These are phyloP conservation scores for Campaea margaritaria DNA, from an alignment of 2,888 invertebrate species.

Conservation along the genomic window DNA sequence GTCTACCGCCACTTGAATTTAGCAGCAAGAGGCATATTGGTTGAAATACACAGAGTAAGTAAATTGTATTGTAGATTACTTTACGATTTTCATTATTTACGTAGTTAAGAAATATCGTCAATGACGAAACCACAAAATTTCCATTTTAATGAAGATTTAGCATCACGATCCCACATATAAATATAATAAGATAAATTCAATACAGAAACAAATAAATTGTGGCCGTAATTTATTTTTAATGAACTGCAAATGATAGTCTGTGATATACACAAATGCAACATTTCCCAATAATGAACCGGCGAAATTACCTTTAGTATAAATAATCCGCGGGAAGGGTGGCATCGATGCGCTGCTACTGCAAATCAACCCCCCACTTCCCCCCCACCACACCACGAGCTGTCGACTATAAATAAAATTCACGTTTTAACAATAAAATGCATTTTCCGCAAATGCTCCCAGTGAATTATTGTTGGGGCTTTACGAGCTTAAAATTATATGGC, in stretches of 20 bases:
- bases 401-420: slow-evolving; percentile 85
- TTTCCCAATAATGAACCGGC: slow-evolving; percentile 83
- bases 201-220: slow-evolving; percentile 38
- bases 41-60: no score
- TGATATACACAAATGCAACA: slow-evolving; percentile 81
- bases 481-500: slow-evolving; percentile 85
- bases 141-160: not conserved
- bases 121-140: not conserved
- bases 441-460: slow-evolving; percentile 84
- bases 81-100: no score
- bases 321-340: slow-evolving; percentile 83
- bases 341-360: slow-evolving; percentile 81
- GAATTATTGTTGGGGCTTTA: slow-evolving; percentile 83
- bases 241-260: slow-evolving; percentile 78
- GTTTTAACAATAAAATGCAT: slow-evolving; percentile 86
- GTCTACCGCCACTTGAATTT: no score
- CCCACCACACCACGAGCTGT: slow-evolving; percentile 69
- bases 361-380: slow-evolving; percentile 70
- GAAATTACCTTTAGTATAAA: slow-evolving; percentile 84
- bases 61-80: no score
- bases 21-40: no score
- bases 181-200: slow-evolving; percentile 31
- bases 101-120: no score
- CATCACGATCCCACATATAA: slow-evolving; percentile 30
- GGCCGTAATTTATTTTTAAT: slow-evolving; percentile 68